Percentiles rank a stretch among this genome's conserved stretches.
Conservation (phyloP, 2,113 vertebrate genomes). For the Rhinoderma darwinii region DNA sequence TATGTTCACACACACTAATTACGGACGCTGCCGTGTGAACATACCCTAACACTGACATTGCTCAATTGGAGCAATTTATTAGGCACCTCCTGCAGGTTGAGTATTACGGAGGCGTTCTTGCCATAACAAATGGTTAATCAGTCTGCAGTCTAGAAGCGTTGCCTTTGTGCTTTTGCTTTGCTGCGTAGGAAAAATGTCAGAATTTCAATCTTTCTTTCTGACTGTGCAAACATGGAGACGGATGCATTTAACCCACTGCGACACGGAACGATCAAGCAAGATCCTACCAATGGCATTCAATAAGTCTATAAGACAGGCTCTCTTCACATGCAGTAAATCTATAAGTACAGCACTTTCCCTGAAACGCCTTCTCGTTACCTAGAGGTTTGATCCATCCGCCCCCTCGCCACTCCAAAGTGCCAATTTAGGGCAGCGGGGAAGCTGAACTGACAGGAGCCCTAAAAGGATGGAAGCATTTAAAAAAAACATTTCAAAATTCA, state of each 20-base stretch:
- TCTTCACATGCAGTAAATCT: slow-evolving; percentile 19
- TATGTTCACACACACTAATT: not conserved
- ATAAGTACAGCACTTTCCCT: slow-evolving; percentile 46
- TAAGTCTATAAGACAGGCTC: slow-evolving; percentile 9
- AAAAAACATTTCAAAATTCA: slow-evolving; percentile 17
- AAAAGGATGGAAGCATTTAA: slow-evolving; percentile 18
- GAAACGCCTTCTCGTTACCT: slow-evolving; percentile 36
- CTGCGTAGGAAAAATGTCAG: slow-evolving; percentile 45
- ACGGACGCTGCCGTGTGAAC: not conserved
- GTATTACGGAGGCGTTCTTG: not conserved
- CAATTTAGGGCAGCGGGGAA: slow-evolving; percentile 49
- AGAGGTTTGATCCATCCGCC: slow-evolving; percentile 17
- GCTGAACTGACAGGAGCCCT: slow-evolving; percentile 3
- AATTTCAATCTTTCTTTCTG: slow-evolving; percentile 19
- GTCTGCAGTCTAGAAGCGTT: not conserved
- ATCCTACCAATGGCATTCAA: slow-evolving; percentile 7
- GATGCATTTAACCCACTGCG: slow-evolving; percentile 41
- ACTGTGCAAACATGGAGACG: slow-evolving; percentile 10
- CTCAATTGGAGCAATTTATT: no score
- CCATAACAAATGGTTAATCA: not conserved
- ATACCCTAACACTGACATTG: no score
- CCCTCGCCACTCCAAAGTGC: slow-evolving; percentile 45
- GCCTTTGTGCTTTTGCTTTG: slow-evolving; percentile 4
- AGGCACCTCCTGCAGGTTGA: no score
- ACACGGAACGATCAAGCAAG: not conserved